Evolutionary conservation across 2,888 invertebrate genomes (phyloP).

Genomic region (Magallana nippona): DNA sequence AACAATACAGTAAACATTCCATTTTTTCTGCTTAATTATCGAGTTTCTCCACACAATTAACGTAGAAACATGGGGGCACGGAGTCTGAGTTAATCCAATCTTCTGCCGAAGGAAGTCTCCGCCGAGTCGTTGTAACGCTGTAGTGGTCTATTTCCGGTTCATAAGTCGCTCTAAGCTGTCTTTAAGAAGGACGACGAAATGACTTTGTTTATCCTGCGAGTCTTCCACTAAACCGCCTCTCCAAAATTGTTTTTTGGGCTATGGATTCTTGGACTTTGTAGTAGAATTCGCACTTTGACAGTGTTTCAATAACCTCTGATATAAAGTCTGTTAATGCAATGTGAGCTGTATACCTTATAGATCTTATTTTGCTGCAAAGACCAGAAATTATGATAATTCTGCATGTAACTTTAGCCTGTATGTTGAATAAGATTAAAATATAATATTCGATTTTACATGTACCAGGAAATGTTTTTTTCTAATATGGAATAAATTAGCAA

Average conservation of each 20-base stretch:
- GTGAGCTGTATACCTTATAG: too few species aligned
- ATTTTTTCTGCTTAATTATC: background rate
- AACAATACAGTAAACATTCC: constrained; percentile 1
- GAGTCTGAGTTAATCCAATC: background rate
- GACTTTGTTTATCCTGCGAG: constrained; percentile 7
- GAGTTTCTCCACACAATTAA: background rate
- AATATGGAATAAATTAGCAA: too few species aligned
- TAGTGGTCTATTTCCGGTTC: constrained; percentile 18
- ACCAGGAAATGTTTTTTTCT: too few species aligned
- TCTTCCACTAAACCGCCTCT: background rate
- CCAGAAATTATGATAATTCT: too few species aligned
- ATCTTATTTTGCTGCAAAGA: too few species aligned
- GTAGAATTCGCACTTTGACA: too few species aligned
- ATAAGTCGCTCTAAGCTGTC: background rate
- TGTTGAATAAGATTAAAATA: too few species aligned
- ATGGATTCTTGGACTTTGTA: too few species aligned
- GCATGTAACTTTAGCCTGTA: too few species aligned
- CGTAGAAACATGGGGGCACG: background rate
- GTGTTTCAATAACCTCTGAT: too few species aligned
- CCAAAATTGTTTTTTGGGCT: background rate
- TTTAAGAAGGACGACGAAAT: constrained; percentile 14
- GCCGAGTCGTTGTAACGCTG: background rate
- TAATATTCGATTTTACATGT: too few species aligned
- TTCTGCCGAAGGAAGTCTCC: background rate
- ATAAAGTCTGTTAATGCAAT: too few species aligned